phyloP scores from a whole-genome alignment of 1,140 invertebrate species.

The Aricia agestis region DNA sequence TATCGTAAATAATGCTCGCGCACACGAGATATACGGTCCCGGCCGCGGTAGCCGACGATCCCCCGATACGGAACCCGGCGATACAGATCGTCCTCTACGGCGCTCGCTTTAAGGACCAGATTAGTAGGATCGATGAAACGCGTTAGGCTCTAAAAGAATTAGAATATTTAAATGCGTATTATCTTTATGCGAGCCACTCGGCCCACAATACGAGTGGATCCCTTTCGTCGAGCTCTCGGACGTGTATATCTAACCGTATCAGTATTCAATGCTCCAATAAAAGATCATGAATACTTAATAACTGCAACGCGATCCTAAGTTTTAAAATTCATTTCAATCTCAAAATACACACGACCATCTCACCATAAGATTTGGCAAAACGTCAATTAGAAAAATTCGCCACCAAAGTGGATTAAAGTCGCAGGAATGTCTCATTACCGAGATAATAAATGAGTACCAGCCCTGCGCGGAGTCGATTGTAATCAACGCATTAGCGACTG shows the following conservation, averaged over 20 bases:
- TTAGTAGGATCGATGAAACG: conserved; percentile 31
- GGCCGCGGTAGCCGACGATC: conserved; percentile 63
- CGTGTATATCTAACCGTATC: conserved; percentile 59
- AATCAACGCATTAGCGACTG: conserved; percentile 66
- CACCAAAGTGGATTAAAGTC: neutral
- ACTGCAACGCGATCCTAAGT: neutral
- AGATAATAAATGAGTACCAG: neutral
- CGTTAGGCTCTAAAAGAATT: conserved; percentile 49
- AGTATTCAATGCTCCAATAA: conserved; percentile 43
- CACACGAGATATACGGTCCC: conserved; percentile 71
- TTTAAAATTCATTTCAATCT: neutral
- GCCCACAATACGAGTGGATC: conserved; percentile 63
- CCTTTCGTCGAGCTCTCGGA: conserved; percentile 55
- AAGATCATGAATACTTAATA: conserved; percentile 4
- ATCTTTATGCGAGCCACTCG: conserved; percentile 74
- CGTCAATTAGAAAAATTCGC: neutral
- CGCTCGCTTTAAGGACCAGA: conserved; percentile 37
- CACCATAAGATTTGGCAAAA: neutral
- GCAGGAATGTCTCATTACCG: neutral
- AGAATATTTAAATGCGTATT: conserved; percentile 65
- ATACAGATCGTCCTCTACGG: conserved; percentile 44
- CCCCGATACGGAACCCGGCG: conserved; percentile 37
- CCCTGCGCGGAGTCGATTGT: conserved; percentile 30
- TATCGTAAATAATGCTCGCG: conserved; percentile 75
- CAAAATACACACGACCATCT: neutral